A percentile compares a stretch with the other conserved stretches of the same genome.
Evolutionary conservation across 2,113 vertebrate genomes (phyloP).

Genomic region (Perca fluviatilis): DNA sequence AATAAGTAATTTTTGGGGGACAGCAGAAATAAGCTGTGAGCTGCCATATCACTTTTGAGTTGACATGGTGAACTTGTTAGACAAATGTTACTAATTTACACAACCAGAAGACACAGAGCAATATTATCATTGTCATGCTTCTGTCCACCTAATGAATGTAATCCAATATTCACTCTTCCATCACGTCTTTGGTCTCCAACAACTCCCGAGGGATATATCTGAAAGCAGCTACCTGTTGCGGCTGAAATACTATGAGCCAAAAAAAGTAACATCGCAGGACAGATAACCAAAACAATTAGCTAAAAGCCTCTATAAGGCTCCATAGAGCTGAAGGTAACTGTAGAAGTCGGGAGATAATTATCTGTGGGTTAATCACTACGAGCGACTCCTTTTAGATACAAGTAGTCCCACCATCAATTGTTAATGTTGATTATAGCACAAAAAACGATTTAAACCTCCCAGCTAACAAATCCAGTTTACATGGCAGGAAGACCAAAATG

Average conservation of each 20-base stretch:
- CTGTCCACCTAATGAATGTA: not conserved
- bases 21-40: slow-evolving; percentile 23
- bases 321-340: not conserved
- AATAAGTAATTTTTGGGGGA: not conserved
- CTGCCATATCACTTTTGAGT: not conserved
- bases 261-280: not conserved
- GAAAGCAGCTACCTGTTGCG: not conserved
- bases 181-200: not conserved
- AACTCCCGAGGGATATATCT: not conserved
- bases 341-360: not conserved
- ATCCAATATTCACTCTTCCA: not conserved
- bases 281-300: not conserved
- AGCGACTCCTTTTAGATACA: not conserved
- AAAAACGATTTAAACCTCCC: not conserved
- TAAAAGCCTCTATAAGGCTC: not conserved
- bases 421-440: not conserved
- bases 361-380: not conserved
- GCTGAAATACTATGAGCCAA: not conserved
- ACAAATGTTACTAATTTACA: not conserved
- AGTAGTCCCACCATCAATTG: not conserved
- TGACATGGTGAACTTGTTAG: not conserved
- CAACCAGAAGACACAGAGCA: not conserved
- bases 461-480: slow-evolving; percentile 18
- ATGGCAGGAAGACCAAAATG: slow-evolving; percentile 27
- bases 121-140: not conserved